Evolutionary conservation across 1,140 invertebrate genomes (phyloP).

Genomic region (Drosophila suzukii): DNA sequence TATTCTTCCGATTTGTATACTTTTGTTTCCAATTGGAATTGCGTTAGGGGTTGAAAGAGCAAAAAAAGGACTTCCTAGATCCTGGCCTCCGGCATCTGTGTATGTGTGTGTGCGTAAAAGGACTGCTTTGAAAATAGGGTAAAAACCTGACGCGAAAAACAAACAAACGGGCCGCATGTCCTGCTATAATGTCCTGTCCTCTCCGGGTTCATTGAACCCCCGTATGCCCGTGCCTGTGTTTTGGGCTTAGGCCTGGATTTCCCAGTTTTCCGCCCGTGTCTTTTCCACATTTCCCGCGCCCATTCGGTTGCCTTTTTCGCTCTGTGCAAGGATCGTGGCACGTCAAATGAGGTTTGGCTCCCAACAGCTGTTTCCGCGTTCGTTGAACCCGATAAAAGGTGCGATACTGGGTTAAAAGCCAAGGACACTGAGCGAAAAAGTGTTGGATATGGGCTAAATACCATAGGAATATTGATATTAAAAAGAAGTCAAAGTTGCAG

Average conservation of each 20-base stretch:
- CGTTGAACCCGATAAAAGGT: conserved; percentile 40
- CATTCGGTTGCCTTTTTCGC: conserved; percentile 15
- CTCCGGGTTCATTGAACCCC: conserved; percentile 67
- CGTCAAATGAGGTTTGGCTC: conserved; percentile 7
- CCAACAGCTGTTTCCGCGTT: conserved; percentile 49
- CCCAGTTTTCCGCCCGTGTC: conserved; percentile 38
- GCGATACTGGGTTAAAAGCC: not conserved
- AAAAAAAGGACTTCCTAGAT: conserved; percentile 37
- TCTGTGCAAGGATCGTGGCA: conserved; percentile 28
- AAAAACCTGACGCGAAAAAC: conserved; percentile 81
- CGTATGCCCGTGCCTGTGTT: not conserved
- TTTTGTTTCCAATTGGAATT: conserved; percentile 54
- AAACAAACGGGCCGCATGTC: conserved; percentile 65
- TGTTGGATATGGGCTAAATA: not conserved
- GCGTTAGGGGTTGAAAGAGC: conserved; percentile 50
- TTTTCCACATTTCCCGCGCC: conserved; percentile 20
- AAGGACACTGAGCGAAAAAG: conserved; percentile 8
- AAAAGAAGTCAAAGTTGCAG: no score
- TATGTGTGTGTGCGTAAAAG: conserved; percentile 43
- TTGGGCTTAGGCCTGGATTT: conserved; percentile 17
- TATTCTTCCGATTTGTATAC: not conserved
- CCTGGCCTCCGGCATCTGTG: conserved; percentile 32
- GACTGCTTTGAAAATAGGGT: conserved; percentile 74
- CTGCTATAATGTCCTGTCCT: conserved; percentile 50
- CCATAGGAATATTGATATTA: no score